Evolutionary conservation across 2,888 invertebrate genomes (phyloP).

Genomic region (Fissipunctia ypsillon): DNA sequence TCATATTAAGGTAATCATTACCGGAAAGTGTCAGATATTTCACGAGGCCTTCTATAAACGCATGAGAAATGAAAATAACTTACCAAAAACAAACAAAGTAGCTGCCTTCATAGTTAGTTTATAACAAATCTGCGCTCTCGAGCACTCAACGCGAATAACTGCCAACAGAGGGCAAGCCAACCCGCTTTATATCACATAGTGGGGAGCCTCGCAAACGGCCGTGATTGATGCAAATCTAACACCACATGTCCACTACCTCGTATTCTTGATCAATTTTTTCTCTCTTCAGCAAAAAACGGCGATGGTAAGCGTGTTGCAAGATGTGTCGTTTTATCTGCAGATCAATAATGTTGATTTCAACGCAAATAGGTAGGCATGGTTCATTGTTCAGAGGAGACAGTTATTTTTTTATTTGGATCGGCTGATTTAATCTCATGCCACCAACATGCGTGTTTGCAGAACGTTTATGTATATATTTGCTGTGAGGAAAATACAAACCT

Average conservation of each 20-base stretch:
- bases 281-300: conserved; percentile 35
- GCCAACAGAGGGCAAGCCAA: conserved; percentile 66
- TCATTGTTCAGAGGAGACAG: conserved; percentile 58
- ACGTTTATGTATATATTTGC: not conserved
- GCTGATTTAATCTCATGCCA: conserved; percentile 25
- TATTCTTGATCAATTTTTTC: not conserved
- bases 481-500: conserved; percentile 10
- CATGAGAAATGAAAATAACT: conserved; percentile 64
- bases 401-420: conserved; percentile 42
- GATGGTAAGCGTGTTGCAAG: conserved; percentile 42
- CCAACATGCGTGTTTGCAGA: not conserved
- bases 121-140: conserved; percentile 71
- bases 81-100: conserved; percentile 83
- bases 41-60: not conserved
- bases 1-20: too few species aligned
- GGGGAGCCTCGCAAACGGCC: conserved; percentile 65
- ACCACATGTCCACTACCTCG: conserved; percentile 52
- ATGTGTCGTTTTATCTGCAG: conserved; percentile 35
- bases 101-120: conserved; percentile 79
- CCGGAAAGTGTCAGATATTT: not conserved
- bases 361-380: conserved; percentile 39
- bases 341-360: conserved; percentile 31
- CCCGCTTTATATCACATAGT: conserved; percentile 76
- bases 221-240: conserved; percentile 48
- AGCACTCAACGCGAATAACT: conserved; percentile 73